phyloP scores from a whole-genome alignment of 2,113 vertebrate species.

The Hippocampus zosterae region DNA sequence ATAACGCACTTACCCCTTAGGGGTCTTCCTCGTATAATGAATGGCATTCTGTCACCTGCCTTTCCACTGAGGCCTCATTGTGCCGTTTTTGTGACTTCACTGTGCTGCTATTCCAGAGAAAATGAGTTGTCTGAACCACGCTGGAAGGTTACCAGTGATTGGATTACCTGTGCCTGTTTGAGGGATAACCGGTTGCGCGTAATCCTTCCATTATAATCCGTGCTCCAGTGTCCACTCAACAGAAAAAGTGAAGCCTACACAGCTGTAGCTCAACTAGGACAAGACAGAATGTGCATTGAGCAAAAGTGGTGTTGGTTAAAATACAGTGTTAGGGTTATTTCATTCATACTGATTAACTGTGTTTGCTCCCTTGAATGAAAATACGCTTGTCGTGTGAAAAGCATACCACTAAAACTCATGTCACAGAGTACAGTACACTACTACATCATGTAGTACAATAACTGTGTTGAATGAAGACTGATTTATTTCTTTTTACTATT shows the following conservation, averaged over 20 bases:
- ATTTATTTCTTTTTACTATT: no score
- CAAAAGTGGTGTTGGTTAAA: conserved; percentile 3
- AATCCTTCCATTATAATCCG: conserved; percentile 88
- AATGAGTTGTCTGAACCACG: conserved; percentile 43
- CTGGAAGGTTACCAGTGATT: conserved; percentile 73
- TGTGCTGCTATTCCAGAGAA: conserved; percentile 34
- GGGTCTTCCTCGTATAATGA: conserved; percentile 63
- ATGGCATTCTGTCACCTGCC: conserved; percentile 68
- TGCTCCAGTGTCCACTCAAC: conserved; percentile 72
- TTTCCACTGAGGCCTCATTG: conserved; percentile 51
- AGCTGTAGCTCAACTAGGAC: conserved; percentile 18
- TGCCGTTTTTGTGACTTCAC: conserved; percentile 44
- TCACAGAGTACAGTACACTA: not conserved
- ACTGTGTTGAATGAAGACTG: no score
- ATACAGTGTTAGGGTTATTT: not conserved
- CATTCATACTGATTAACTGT: not conserved
- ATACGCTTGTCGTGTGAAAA: not conserved
- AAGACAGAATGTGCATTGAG: not conserved
- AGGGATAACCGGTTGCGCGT: conserved; percentile 79
- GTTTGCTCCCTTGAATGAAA: not conserved
- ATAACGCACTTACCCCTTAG: conserved; percentile 61
- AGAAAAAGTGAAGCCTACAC: conserved; percentile 33
- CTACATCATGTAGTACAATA: not conserved
- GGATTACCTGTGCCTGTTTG: conserved; percentile 82
- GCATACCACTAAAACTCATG: not conserved